These are phyloP conservation scores for Colletes latitarsis DNA, from an alignment of 1,140 invertebrate genomes.

Conservation along the genomic window DNA sequence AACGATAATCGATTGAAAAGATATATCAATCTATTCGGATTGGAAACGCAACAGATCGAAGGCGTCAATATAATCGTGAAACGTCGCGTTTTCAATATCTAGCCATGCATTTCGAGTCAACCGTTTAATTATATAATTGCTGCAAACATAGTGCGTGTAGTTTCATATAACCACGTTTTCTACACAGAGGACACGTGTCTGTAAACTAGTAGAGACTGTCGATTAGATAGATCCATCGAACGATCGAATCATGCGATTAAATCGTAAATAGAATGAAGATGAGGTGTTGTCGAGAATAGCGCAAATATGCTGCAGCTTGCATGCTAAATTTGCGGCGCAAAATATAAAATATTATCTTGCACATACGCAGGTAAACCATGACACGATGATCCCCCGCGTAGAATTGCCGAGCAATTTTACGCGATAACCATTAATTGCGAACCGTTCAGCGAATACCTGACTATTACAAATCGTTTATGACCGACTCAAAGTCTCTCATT, in stretches of 20 bases:
- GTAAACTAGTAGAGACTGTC: neutral
- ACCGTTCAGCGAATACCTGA: conserved; percentile 55
- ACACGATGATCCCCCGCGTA: conserved; percentile 14
- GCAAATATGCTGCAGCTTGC: neutral
- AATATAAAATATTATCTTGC: neutral
- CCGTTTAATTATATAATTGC: too few species aligned
- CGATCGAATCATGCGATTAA: conserved; percentile 17
- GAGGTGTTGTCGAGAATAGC: neutral
- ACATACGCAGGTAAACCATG: neutral
- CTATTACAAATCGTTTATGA: conserved; percentile 65
- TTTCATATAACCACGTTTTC: too few species aligned
- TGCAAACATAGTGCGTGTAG: too few species aligned
- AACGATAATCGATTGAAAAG: too few species aligned
- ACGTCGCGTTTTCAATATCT: too few species aligned
- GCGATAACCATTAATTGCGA: conserved; percentile 70
- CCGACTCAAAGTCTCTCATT: conserved; percentile 52
- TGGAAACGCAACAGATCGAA: too few species aligned
- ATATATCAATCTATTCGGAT: too few species aligned
- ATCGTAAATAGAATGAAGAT: neutral
- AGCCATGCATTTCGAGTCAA: too few species aligned
- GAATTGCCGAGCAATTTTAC: conserved; percentile 47
- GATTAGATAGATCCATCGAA: conserved; percentile 19
- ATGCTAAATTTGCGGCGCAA: neutral
- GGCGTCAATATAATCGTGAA: too few species aligned
- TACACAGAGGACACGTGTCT: too few species aligned